Conservation (phyloP, 1,140 invertebrate genomes). For the Drosophila bocqueti region DNA sequence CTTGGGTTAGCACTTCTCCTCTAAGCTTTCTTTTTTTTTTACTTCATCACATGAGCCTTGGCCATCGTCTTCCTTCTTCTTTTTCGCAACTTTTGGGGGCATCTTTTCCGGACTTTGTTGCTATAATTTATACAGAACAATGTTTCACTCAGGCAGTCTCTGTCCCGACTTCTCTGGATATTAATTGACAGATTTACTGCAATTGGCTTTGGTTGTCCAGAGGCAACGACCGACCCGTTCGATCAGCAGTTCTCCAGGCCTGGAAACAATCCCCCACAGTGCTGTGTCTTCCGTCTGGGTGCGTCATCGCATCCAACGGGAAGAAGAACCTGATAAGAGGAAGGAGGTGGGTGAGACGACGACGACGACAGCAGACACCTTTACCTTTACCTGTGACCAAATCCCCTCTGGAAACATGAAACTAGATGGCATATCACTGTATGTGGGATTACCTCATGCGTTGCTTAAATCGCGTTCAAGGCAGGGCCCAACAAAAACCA, state of each 20-base stretch:
- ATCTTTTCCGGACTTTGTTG: constrained; percentile 43
- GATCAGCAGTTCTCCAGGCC: constrained; percentile 9
- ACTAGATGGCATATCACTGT: constrained; percentile 37
- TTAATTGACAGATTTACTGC: constrained; percentile 78
- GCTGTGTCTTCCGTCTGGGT: constrained; percentile 5
- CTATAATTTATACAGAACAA: constrained; percentile 29
- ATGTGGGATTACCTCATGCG: constrained; percentile 64
- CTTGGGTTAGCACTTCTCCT: not conserved
- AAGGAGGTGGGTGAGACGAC: not conserved
- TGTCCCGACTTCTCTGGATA: constrained; percentile 51
- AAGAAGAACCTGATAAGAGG: constrained; percentile 17
- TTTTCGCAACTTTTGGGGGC: constrained; percentile 17
- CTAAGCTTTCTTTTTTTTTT: not conserved
- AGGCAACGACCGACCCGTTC: constrained; percentile 65
- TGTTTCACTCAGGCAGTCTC: constrained; percentile 20
- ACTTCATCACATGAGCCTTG: not conserved
- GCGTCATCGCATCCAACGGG: constrained; percentile 22
- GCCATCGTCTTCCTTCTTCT: constrained; percentile 8
- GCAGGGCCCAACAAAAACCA: constrained; percentile 42
- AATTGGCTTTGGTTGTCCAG: constrained; percentile 56
- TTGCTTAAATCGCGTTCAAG: constrained; percentile 57
- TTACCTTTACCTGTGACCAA: constrained; percentile 13
- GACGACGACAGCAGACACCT: not conserved
- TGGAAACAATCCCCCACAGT: constrained; percentile 9
- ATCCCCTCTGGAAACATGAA: constrained; percentile 27